Evolutionary conservation across 2,888 invertebrate species (phyloP), one percentile per base, ranked within the genome.

Genomic region (Oligia latruncula): DNA sequence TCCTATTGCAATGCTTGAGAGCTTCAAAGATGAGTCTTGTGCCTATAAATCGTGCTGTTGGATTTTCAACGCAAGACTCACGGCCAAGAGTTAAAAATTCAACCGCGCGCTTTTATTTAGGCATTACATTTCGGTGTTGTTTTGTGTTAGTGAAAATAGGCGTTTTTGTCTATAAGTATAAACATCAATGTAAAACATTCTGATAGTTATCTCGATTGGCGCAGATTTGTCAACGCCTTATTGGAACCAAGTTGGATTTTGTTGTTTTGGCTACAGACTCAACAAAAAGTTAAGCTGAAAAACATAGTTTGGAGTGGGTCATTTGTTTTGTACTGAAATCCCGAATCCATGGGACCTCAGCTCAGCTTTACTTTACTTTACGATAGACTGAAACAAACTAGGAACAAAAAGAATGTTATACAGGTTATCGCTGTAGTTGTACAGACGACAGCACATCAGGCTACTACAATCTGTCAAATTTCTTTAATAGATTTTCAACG

Each of bases 1-100:
- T 84, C 72, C 52, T 52, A 65, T 74, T 67, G 76, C 87, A 73
- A 72, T 74, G 75, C 73, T 84, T 68, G 60, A 83, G 68, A 74
- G 68, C 71, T 87, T 74, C 68, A 73, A 55, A 73, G 80, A 80
- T 71, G 67, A 64, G 23, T 49, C 35, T 87, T 71, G 64, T 17
- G 40, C 71, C 20, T 66, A 13, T 65, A n/a, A 43, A 43, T 66
- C 13, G 11, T 6, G 6, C 17, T 71, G 17, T 71, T 65, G 4
- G 40, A 71, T 65, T 71, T 43, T 40, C 3, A 49, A 49, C 29
- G 11, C 29, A 20, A 29, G 17, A 49, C 20, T 49, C 6, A 20
- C 5, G 2, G 11, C 20, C 20, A 5, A 49, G 6, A 68, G 49
- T 11, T 49, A 20, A 13, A 29, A 68, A 20, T 68, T 3, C n/a